Evolutionary conservation across 2,113 vertebrate genomes (phyloP), one percentile per base, ranked within the genome.

Genomic region (Eretmochelys imbricata): DNA sequence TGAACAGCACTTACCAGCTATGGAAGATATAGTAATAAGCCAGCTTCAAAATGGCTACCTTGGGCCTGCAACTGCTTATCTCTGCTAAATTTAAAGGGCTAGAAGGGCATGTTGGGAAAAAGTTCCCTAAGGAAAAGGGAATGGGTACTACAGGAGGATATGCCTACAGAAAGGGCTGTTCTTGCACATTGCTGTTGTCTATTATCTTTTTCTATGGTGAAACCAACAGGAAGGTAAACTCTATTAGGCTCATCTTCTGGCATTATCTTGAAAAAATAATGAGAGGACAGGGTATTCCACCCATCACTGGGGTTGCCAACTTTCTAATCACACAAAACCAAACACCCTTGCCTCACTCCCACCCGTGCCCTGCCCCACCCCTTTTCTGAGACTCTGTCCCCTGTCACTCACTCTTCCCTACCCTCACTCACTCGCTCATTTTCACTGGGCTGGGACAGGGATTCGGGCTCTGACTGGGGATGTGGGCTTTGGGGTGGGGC

Each of bases 1-100:
- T 93, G 89, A 94, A 82, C 85, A 95, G 93, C 22, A 48, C 75
- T 48, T 78, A 76, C 38, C 38, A 46, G 20, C 72, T 76, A 25
- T 27, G 42, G 42, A 72, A 72, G n/a, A 72, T 38, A 72, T 8
- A 72, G 35, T 17, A 78, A 57, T 81, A 93, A 75, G 89, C 27
- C 0, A 6, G 96, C 92, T 95, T 92, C 89, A 96, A 95, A 96
- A 95, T 93, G 93, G 85, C 85, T 38, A 38, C 31, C 19, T 96
- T 94, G 55, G 93, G 92, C 75, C 89, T 95, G 85, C 88, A 76
- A 91, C 82, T 95, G 90, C 82, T 94, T 92, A 51, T 91, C 84
- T 88, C 81, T 87, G 85, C 88, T 96, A 55, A 94, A 90, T 95
- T 96, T 95, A 90, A 94, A 91, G 69, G 95, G 16, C 48, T 76